Evolutionary conservation across 2,113 vertebrate genomes (phyloP).

Genomic region (Monarcha castaneiventris): DNA sequence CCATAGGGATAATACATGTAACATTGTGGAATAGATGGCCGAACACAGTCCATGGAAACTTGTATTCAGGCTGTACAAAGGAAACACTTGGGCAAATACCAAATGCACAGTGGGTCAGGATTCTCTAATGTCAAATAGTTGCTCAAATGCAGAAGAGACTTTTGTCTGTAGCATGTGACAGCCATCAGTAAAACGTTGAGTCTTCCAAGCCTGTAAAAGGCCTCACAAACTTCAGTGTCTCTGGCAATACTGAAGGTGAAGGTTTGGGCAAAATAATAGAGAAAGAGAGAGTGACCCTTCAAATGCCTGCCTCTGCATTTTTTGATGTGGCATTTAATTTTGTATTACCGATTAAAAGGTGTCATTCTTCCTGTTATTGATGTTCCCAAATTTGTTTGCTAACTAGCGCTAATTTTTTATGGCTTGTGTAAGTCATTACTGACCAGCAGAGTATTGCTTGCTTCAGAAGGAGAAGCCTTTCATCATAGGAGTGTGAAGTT

Average conservation of each 20-base stretch:
- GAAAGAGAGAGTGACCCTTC: not conserved
- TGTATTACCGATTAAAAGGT: not conserved
- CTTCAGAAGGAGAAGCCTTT: not conserved
- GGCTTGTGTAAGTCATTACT: not conserved
- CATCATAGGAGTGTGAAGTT: not conserved
- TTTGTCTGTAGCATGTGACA: not conserved
- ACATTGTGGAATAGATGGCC: not conserved
- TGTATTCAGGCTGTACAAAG: not conserved
- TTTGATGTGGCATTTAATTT: not conserved
- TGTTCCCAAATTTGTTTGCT: not conserved
- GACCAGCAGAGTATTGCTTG: not conserved
- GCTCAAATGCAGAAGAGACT: not conserved
- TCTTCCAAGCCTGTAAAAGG: not conserved
- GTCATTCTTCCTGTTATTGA: not conserved
- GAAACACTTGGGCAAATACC: not conserved
- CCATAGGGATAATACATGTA: rapidly evolving
- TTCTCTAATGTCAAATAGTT: not conserved
- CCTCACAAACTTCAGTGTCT: not conserved
- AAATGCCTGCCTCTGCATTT: not conserved
- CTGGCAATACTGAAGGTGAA: not conserved
- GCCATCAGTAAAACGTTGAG: not conserved
- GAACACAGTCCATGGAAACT: not conserved
- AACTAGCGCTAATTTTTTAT: not conserved
- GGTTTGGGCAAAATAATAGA: not conserved
- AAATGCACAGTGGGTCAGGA: not conserved